Base-by-base conservation (phyloP, 1,140 invertebrate genomes). In the Temnothorax longispinosus region DNA sequence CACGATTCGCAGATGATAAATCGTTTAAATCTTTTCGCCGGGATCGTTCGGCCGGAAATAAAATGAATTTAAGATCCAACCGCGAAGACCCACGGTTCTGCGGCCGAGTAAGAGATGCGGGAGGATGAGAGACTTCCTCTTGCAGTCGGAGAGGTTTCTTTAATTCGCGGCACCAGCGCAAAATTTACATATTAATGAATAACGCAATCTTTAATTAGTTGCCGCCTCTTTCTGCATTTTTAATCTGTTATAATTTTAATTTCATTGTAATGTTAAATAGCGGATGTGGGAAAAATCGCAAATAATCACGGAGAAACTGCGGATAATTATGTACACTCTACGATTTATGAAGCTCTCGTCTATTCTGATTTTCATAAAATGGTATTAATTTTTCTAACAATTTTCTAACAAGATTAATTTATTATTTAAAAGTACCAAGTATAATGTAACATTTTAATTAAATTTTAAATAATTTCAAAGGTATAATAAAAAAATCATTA, bases 21-120 rank as follows among this genome's bases (percentile, higher is more conserved):
- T 95, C 94, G 93, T 92, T 92, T 86, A 82, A 89, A 92, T 91
- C 93, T 94, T 95, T 95, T 95, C 94, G 94, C 67, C 78, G 81
- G 44, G 85, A 89, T 85, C 90, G 89, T 91, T 95, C 94, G 94
- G 90, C 94, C 93, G 93, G 93, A 95, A 95, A 92, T 94, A 94
- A 95, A 93, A 90, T 89, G 92, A 94, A 95, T 95, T 95, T 94
- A 95, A 95, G 94, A 94, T 94, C 92, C 92, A 88, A 88, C 91
- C 89, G 87, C 88, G 65, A 88, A 81, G 74, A 88, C 58, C 67
- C 81, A 84, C 54, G 85, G 35, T 21, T 52, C 65, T 67, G 85
- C 75, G 65, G 88, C 65, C 69, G 78, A 78, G 71, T 75, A 13
- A 41, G 65, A 89, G 35, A 56, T 41, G 52, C 35, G 13, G 44